Base-by-base conservation (phyloP, 2,888 invertebrate genomes). In the Acleris sparsana region DNA sequence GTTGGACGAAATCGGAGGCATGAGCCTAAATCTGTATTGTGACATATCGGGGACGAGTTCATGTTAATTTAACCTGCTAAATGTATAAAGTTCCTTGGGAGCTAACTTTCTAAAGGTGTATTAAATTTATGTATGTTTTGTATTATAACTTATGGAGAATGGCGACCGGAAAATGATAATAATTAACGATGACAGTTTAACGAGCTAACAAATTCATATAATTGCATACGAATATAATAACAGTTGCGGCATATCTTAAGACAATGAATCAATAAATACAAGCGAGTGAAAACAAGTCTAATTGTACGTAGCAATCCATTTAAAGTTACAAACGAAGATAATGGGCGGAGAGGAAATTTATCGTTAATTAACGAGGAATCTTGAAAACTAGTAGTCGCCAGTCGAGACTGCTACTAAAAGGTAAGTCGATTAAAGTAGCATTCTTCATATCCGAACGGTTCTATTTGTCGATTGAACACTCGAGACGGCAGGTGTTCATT, bases 151-250 rank as follows among this genome's bases (percentile, higher is more conserved):
- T 13, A 39, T 13, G n/a, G 5, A 18, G 59, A 39, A 53, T 49
- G 43, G 20, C 18, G 17, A 56, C 65, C 51, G 33, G 51, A 61
- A 65, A 61, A 22, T 52, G n/a, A 61, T 52, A 9, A 52, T 49
- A 65, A 65, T 61, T 52, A 18, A 61, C 61, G 51, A 52, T 56
- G 65, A 56, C 60, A 65, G 56, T 56, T 65, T 52, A 56, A 65
- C 61, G 55, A 61, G 44, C 49, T 7, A 33, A 56, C 46, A 56
- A 60, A 52, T 56, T 55, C 29, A 20, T 39, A 59, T 56, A 60
- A 60, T 65, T 56, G 55, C 43, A 65, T 20, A 56, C 44, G 51
- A 51, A 44, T 46, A 56, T 51, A 55, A 60, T 51, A 33, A 55
- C 33, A 20, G 39, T 39, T 20, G 48, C 49, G 55, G 44, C 51